These are phyloP conservation scores for Merodon equestris DNA, from an alignment of 2,888 invertebrate genomes.

Conservation along the genomic window DNA sequence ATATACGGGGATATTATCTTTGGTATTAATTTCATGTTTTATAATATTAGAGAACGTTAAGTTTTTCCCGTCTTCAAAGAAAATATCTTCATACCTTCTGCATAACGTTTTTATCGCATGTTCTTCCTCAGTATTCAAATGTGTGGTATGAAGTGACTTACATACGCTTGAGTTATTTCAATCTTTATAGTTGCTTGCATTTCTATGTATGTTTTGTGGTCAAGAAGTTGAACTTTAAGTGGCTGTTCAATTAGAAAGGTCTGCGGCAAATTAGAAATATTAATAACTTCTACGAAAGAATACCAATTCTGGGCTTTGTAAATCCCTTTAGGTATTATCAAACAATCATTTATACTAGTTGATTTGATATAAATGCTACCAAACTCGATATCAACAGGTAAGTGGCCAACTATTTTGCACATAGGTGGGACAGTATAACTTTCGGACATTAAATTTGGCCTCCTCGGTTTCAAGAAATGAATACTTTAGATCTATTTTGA, in stretches of 20 bases:
- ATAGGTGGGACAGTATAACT: slow-evolving; percentile 31
- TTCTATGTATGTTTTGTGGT: slow-evolving; percentile 14
- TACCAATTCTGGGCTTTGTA: slow-evolving; percentile 41
- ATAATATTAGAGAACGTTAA: slow-evolving; percentile 52
- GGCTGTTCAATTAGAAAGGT: slow-evolving; percentile 46
- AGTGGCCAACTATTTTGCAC: slow-evolving; percentile 34
- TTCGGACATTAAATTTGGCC: slow-evolving; percentile 50
- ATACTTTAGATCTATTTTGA: slow-evolving; percentile 53
- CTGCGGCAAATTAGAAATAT: slow-evolving; percentile 29
- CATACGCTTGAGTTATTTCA: slow-evolving; percentile 14
- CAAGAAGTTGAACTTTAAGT: slow-evolving; percentile 22
- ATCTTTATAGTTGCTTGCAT: slow-evolving; percentile 7
- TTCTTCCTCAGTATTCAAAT: slow-evolving; percentile 22
- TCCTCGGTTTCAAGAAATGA: slow-evolving; percentile 34
- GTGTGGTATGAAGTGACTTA: neutral
- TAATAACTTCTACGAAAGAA: slow-evolving; percentile 38
- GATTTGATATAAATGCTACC: slow-evolving; percentile 37
- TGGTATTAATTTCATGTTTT: slow-evolving; percentile 54
- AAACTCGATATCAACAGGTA: slow-evolving; percentile 46
- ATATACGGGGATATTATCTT: slow-evolving; percentile 11
- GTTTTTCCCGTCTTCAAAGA: slow-evolving; percentile 32
- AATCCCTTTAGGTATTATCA: slow-evolving; percentile 45
- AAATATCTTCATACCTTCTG: slow-evolving; percentile 43
- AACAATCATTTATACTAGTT: slow-evolving; percentile 15
- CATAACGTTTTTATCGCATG: slow-evolving; percentile 46